Percentiles rank a stretch among this genome's conserved stretches.
phyloP scores from a whole-genome alignment of 2,888 invertebrate genomes.

The Acanthococcus lagerstroemiae region DNA sequence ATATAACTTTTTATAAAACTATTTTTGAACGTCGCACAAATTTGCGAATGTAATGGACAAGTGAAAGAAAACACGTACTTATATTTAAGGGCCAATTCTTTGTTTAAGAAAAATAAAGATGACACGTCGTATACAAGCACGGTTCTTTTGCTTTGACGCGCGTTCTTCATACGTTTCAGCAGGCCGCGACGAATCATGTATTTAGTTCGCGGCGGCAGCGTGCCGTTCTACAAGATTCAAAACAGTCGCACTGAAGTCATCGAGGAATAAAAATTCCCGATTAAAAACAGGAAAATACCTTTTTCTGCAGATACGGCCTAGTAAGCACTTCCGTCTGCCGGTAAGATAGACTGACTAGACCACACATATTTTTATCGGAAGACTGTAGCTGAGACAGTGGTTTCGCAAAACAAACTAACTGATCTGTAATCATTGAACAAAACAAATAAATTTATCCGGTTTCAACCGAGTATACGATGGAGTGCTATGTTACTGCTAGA shows the following conservation, averaged over 20 bases:
- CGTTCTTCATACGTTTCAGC: conserved; percentile 25
- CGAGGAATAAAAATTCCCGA: too few species aligned
- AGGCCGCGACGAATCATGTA: conserved; percentile 20
- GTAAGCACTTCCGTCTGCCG: conserved; percentile 14
- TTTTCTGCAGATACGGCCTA: conserved; percentile 9
- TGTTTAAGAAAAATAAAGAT: conserved; percentile 65
- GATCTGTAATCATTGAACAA: not conserved
- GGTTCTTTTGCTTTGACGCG: conserved; percentile 27
- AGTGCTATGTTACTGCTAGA: too few species aligned
- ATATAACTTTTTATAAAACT: too few species aligned
- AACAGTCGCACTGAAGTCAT: not conserved
- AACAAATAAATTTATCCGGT: not conserved
- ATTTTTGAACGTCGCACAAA: too few species aligned
- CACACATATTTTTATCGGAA: conserved; percentile 15
- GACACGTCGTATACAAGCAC: conserved; percentile 62
- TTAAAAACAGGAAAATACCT: not conserved
- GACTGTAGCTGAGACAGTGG: conserved; percentile 13
- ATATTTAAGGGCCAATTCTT: conserved; percentile 73
- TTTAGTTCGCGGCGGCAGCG: conserved; percentile 11
- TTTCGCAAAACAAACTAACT: conserved; percentile 21
- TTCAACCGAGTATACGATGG: too few species aligned
- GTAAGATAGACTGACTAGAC: conserved; percentile 13
- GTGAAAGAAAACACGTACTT: conserved; percentile 44
- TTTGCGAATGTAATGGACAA: too few species aligned
- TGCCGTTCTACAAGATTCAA: conserved; percentile 19